Evolutionary conservation across 2,888 invertebrate genomes (phyloP), one percentile per base, ranked within the genome.

Genomic region (Tipula confusa): DNA sequence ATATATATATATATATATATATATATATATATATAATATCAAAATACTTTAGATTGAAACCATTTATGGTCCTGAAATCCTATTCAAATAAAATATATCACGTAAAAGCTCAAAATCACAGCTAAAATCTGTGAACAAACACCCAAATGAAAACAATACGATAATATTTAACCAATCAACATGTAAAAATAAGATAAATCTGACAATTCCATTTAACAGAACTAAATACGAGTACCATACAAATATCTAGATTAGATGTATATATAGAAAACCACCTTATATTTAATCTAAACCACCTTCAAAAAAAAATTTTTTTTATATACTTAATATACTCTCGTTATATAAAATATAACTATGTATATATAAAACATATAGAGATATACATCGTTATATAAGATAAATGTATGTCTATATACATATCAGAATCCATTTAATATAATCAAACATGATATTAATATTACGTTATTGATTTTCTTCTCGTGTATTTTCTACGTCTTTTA

Each of bases 381-480:
- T 11, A 64, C 24, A n/a, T 64, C 48, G 48, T 48, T 48, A 48
- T 48, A 48, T 48, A 48, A 48, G 48, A 48, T 48, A 48, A 48
- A 64, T 64, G 64, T 64, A 64, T 64, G 64, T 64, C 24, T 24
- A 24, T 64, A 64, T 64, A 64, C 64, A 24, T 64, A 64, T 64
- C 64, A 64, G 64, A 64, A 64, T 64, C 64, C 64, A 64, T 64
- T 64, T 64, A 64, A 64, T 64, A 64, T 64, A 64, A 64, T 64
- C 64, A 64, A 64, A 24, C 64, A 64, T 64, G 64, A 64, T 64
- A 64, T 64, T 64, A 64, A 64, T 64, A 64, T 64, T 64, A 64
- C 64, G 24, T 64, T 64, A 64, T 64, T 64, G 64, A 64, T 64
- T 64, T 64, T 64, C 64, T 64, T 64, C 64, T 64, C 24, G 18